Conservation (phyloP, 2,888 invertebrate genomes). For the Eilema depressum region DNA sequence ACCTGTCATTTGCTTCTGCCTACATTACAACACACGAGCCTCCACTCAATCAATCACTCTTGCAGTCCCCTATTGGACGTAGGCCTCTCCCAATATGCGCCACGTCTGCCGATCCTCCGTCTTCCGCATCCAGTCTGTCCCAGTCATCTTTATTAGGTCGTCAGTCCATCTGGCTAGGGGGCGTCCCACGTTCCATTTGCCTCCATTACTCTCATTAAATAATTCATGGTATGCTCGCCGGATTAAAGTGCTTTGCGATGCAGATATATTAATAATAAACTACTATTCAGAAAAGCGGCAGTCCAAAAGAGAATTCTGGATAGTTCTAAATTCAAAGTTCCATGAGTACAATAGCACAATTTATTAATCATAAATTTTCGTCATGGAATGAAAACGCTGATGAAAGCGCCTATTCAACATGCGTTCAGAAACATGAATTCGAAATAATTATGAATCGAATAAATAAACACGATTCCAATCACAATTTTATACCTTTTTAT, state of each 20-base stretch:
- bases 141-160: no score
- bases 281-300: background rate
- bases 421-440: constrained; percentile 24
- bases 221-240: background rate
- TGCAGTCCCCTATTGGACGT: no score
- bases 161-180: no score
- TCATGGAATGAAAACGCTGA: constrained; percentile 16
- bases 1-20: background rate
- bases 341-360: background rate
- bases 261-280: background rate
- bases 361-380: constrained; percentile 22
- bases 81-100: no score
- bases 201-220: background rate
- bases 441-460: constrained; percentile 32
- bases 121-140: no score
- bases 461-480: constrained; percentile 25
- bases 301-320: background rate
- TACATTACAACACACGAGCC: no score
- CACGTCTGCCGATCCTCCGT: no score
- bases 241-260: background rate
- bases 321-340: constrained; percentile 4
- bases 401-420: constrained; percentile 40
- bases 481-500: constrained; percentile 20
- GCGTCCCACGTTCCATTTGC: no score
- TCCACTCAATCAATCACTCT: no score